A percentile compares a stretch with the other conserved stretches of the same genome.
These are phyloP conservation scores for Peromyscus leucopus DNA, from an alignment of 2,113 vertebrate species.

Conservation along the genomic window DNA sequence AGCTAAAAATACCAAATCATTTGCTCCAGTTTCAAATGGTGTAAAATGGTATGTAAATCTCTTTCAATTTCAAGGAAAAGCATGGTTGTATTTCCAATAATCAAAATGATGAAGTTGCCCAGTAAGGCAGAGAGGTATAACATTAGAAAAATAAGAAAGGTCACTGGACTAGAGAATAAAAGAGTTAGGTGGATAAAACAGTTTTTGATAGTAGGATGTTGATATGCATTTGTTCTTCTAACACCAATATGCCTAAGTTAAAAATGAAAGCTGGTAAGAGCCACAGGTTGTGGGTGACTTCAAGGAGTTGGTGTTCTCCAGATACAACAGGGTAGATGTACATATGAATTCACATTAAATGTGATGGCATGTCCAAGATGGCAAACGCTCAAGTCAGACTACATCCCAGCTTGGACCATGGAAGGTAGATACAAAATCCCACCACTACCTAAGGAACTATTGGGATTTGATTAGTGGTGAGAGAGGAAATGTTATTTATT, in stretches of 20 bases:
- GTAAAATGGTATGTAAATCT: conserved; percentile 64
- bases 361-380: background rate
- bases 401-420: background rate
- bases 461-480: background rate
- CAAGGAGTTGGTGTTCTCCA: background rate
- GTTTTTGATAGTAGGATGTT: background rate
- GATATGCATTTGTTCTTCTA: background rate
- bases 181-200: background rate
- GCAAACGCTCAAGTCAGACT: background rate
- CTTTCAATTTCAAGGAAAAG: conserved; percentile 74
- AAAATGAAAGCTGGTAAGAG: background rate
- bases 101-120: background rate
- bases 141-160: background rate
- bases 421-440: background rate
- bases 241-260: background rate
- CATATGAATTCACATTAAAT: background rate
- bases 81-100: conserved; percentile 40
- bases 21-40: conserved; percentile 66
- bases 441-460: background rate
- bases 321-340: background rate
- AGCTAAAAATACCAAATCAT: background rate
- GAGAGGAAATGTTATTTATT: background rate
- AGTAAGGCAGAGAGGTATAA: conserved; percentile 58
- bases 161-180: background rate
- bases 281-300: background rate